A percentile compares a stretch with the other conserved stretches of the same genome.
Conservation (phyloP, 2,797 vertebrate genomes). For the Acomys russatus region DNA sequence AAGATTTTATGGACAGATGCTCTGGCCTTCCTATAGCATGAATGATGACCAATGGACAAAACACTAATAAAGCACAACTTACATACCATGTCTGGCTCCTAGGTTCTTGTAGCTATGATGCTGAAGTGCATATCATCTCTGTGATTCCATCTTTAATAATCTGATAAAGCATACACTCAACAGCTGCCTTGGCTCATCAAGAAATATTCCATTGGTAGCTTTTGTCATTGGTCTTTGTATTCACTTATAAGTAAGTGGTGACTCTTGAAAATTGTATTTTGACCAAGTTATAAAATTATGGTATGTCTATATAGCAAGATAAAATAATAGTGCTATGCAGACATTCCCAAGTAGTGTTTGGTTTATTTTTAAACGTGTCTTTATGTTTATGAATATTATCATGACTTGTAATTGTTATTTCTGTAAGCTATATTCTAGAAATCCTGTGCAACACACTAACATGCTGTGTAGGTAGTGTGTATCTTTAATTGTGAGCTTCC, state of each 20-base stretch:
- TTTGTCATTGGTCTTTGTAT: constrained; percentile 85
- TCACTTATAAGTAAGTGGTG: constrained; percentile 88
- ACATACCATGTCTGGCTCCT: constrained; percentile 70
- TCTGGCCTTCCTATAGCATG: constrained; percentile 64
- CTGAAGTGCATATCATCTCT: background rate
- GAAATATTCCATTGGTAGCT: constrained; percentile 79
- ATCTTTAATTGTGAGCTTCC: constrained; percentile 75
- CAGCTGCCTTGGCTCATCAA: constrained; percentile 47
- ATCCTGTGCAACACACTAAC: constrained; percentile 77
- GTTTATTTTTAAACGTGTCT: constrained; percentile 72
- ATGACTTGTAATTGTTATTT: constrained; percentile 51
- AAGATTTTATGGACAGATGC: constrained; percentile 73
- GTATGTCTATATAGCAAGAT: constrained; percentile 84
- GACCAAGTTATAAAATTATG: constrained; percentile 87
- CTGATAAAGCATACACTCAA: constrained; percentile 59
- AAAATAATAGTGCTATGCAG: constrained; percentile 80
- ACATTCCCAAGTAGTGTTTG: constrained; percentile 82
- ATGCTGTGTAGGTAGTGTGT: constrained; percentile 81
- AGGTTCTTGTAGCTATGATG: constrained; percentile 63
- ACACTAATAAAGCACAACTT: constrained; percentile 75
- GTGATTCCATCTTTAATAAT: constrained; percentile 73
- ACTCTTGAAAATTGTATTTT: constrained; percentile 83
- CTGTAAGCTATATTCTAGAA: constrained; percentile 56
- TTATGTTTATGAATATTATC: constrained; percentile 46
- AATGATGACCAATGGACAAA: constrained; percentile 69